phyloP scores from a whole-genome alignment of 2,888 invertebrate species.

The Seira sanloemensis region DNA sequence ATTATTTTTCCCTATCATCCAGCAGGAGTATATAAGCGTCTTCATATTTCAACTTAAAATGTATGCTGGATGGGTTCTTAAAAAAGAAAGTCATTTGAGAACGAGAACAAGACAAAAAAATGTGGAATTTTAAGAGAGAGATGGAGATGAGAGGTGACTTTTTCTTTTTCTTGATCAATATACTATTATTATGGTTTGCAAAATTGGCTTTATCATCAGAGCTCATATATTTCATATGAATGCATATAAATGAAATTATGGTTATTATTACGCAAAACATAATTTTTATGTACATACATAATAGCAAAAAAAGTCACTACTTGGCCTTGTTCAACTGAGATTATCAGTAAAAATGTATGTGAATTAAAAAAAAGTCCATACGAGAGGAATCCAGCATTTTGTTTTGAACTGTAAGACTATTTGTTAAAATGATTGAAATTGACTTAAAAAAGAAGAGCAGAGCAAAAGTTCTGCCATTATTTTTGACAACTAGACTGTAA shows the following conservation, averaged over 20 bases:
- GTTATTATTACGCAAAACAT: too few relatives aligned
- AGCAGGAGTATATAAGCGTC: conserved; percentile 47
- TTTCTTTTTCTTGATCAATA: too few relatives aligned
- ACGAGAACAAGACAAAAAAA: too few relatives aligned
- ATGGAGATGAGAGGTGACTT: not conserved
- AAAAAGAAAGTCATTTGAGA: too few relatives aligned
- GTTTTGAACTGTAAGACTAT: conserved; percentile 33
- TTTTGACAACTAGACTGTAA: not conserved
- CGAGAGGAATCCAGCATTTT: conserved; percentile 5
- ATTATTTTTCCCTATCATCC: conserved; percentile 25
- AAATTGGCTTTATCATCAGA: conserved; percentile 3
- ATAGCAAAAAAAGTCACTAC: conserved; percentile 41
- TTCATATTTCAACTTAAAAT: not conserved
- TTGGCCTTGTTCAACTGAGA: conserved; percentile 51
- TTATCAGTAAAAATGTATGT: conserved; percentile 15
- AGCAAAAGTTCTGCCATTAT: not conserved
- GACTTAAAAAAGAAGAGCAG: conserved; percentile 14
- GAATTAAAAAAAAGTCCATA: not conserved
- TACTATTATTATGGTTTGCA: too few relatives aligned
- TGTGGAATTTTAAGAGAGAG: too few relatives aligned
- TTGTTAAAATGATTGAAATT: not conserved
- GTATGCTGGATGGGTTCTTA: not conserved
- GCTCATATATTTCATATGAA: too few relatives aligned
- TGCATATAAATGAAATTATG: too few relatives aligned
- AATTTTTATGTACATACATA: not conserved